Base-by-base conservation (phyloP, 2,797 vertebrate genomes). In the Gouania willdenowi region DNA sequence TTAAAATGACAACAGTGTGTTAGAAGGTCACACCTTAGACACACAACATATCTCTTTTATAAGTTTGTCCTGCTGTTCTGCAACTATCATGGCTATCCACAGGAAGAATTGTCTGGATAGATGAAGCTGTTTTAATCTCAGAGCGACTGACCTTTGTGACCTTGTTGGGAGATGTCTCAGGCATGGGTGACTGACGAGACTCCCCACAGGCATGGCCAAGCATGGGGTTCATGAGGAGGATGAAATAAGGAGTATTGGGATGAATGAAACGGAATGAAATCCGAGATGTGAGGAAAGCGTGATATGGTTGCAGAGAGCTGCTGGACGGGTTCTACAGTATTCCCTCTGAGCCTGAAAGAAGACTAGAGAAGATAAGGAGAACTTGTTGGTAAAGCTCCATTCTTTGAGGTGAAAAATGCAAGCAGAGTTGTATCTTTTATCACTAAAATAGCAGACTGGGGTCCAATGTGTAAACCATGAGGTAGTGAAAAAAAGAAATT, bases 41-140 rank as follows among this genome's bases (percentile, higher is more conserved):
- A 63, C 66, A 42, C 53, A 54, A 58, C 43, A 62, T 40, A 78
- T 71, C 60, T 64, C 74, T 75, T 69, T 64, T 58, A 68, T 74
- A 40, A 60, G 71, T 73, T 77, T 67, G 66, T 75, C 66, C 49
- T 43, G 42, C 57, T 33, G 38, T 68, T 71, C 62, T 37, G 57
- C 73, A 66, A 55, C 65, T 67, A 69, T 73, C 81, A 74, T 66
- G 66, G 70, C 63, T 30, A 52, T 72, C 82, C 37, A 0, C 60
- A 56, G 70, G 71, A 55, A 53, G 25, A 27, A 66, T 31, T 27
- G 41, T 51, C 40, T 67, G 66, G 73, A 74, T 76, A 53, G 72
- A 72, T 77, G 63, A 64, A 77, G 55, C 53, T 36, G 38, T 70
- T 81, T 77, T 74, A 82, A 77, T 77, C 78, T 77, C 60, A 34